Base-by-base conservation (phyloP, 2,888 invertebrate genomes). In the Chymomyza caudatula region DNA sequence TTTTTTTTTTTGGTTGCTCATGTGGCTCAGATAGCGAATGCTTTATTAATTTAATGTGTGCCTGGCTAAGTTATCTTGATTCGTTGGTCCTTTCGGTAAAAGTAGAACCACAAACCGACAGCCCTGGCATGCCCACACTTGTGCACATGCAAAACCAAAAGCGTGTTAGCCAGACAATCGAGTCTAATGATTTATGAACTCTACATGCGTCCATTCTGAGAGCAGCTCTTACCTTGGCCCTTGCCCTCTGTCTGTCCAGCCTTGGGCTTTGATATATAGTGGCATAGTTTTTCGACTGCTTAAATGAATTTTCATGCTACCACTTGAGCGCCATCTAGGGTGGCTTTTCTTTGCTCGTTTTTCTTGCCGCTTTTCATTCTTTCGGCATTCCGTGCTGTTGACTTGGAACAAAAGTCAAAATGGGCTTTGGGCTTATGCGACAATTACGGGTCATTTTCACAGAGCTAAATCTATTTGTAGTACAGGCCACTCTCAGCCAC, bases 31-130 rank as follows among this genome's bases (percentile, higher is more conserved):
- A 86, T 80, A 86, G 82, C 85, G 81, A 80, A 80, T 86, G 86
- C 79, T 86, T 85, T 80, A 86, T 86, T 80, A 80, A 86, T 86
- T 80, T 80, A 85, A 85, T 82, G 83, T 85, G 85, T 78, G 87
- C 83, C 60, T 65, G 78, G 67, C 52, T 69, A 78, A 66, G 59
- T 54, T 65, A 65, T 60, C 61, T 55, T 56, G 49, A 58, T 42
- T 55, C 6, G 43, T 17, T 43, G 17, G 29, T 29, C 29, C 29
- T 29, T 29, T 5, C 0, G 29, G 29, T 29, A 29, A 8, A 2
- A 29, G 8, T 29, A 29, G 8, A 29, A 29, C 3, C 29, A 29
- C 2, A 8, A 0, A 29, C 8, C n/a, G n/a, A n/a, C n/a, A 5
- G 22, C 4, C 52, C 54, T 47, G 15, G 43, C 55, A 37, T 4